These are phyloP conservation scores for Habroteleia sp. DNA, from an alignment of 2,888 invertebrate species.

Conservation along the genomic window DNA sequence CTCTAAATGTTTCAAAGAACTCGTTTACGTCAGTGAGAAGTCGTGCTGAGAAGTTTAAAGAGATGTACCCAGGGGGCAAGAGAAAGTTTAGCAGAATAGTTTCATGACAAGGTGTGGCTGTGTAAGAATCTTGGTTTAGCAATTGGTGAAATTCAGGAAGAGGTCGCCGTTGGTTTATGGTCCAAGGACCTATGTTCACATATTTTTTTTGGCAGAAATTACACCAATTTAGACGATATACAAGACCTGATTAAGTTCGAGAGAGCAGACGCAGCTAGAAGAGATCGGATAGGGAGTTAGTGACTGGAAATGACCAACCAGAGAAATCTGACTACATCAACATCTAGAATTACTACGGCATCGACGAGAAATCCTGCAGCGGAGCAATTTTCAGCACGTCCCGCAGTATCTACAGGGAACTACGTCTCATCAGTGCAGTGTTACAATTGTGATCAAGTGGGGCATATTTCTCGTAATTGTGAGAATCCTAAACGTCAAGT, in stretches of 20 bases:
- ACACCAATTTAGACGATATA: background rate
- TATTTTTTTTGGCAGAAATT: background rate
- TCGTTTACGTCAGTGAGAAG: too few species aligned
- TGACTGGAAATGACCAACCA: too few species aligned
- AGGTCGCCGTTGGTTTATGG: slow-evolving; percentile 1
- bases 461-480: slow-evolving; percentile 1
- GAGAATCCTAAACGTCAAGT: background rate
- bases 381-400: background rate
- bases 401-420: background rate
- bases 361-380: background rate
- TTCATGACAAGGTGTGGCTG: slow-evolving; percentile 6
- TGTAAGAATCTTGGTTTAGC: background rate
- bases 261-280: slow-evolving; percentile 7
- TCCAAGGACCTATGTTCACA: background rate
- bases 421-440: slow-evolving; percentile 1
- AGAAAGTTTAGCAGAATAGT: too few species aligned
- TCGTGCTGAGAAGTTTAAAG: too few species aligned
- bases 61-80: too few species aligned
- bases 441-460: slow-evolving; percentile 8
- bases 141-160: background rate
- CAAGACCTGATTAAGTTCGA: slow-evolving; percentile 6
- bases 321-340: too few species aligned
- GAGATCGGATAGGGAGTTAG: background rate
- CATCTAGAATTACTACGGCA: too few species aligned
- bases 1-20: too few species aligned